A percentile compares a stretch with the other conserved stretches of the same genome.
phyloP scores from a whole-genome alignment of 2,797 vertebrate species.

The Erethizon dorsatum region DNA sequence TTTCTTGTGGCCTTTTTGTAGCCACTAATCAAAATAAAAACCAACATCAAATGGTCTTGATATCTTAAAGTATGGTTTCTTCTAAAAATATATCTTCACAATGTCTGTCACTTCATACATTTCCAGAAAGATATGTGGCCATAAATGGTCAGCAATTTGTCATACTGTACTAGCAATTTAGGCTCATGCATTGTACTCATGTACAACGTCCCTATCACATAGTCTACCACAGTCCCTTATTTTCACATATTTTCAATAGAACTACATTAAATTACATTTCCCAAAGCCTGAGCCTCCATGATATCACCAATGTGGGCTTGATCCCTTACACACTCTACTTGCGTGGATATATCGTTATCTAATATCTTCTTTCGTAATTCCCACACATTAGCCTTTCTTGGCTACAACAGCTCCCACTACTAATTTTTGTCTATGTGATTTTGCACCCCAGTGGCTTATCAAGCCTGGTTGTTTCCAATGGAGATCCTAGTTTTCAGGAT shows the following conservation, averaged over 20 bases:
- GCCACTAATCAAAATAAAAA: background rate
- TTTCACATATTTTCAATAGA: background rate
- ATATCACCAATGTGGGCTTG: background rate
- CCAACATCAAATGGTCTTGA: background rate
- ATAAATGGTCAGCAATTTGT: background rate
- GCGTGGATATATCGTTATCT: too few species aligned
- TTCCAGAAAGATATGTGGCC: background rate
- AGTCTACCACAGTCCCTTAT: background rate
- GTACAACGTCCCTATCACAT: background rate
- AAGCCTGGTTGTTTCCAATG: background rate
- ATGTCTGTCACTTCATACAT: background rate
- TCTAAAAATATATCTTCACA: background rate
- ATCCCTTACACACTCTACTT: background rate
- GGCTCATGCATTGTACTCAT: background rate
- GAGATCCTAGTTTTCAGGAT: background rate
- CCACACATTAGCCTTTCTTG: background rate
- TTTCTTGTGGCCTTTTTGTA: background rate
- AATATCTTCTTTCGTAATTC: background rate
- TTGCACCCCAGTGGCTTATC: background rate
- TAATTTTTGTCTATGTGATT: background rate
- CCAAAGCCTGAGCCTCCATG: background rate
- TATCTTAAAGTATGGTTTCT: background rate
- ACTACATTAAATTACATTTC: background rate
- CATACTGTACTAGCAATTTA: background rate
- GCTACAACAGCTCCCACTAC: accelerated